phyloP scores from a whole-genome alignment of 2,888 invertebrate genomes.

The Ctena decussata region DNA sequence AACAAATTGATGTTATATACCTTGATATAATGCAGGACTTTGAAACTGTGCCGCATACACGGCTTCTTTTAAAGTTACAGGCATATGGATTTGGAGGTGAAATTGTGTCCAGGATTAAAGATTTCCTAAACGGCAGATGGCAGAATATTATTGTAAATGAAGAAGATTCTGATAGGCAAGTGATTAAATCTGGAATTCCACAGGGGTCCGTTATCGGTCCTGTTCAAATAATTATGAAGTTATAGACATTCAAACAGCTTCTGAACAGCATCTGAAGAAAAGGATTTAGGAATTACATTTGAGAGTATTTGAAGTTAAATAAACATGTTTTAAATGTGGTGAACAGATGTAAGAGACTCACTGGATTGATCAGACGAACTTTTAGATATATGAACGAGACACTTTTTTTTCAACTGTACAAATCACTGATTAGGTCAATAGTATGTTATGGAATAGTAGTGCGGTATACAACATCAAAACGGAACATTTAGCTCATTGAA shows the following conservation, averaged over 20 bases:
- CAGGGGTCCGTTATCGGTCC: background rate
- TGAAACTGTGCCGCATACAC: background rate
- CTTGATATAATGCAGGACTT: background rate
- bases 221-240: background rate
- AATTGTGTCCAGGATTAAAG: background rate
- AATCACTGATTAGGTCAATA: background rate
- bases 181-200: background rate
- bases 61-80: background rate
- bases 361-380: no score
- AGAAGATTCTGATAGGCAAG: background rate
- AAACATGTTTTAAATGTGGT: background rate
- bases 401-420: background rate
- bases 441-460: background rate
- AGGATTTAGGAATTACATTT: no score
- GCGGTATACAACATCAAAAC: no score
- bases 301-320: background rate
- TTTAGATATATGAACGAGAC: no score
- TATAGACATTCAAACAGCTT: background rate
- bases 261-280: background rate
- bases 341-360: no score
- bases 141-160: background rate
- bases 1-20: background rate
- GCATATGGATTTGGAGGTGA: background rate
- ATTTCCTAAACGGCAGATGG: background rate
- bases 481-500: background rate